Evolutionary conservation across 2,113 vertebrate genomes (phyloP).

Genomic region (Limanda limanda): DNA sequence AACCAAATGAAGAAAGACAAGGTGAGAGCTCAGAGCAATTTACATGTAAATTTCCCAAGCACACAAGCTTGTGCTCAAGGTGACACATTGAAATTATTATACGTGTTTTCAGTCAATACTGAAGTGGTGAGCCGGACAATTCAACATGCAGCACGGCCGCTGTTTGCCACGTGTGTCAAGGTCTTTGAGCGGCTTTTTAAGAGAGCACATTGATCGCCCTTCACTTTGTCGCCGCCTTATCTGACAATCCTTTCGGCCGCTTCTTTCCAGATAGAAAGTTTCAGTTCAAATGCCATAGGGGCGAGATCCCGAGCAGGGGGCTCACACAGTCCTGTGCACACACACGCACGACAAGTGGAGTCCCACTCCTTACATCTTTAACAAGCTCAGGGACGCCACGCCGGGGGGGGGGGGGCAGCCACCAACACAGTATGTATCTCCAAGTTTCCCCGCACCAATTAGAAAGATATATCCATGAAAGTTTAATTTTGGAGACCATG

Average conservation of each 20-base stretch:
- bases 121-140: conserved; percentile 5
- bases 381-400: conserved; percentile 66
- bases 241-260: conserved; percentile 6
- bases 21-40: conserved; percentile 55
- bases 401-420: conserved; percentile 35
- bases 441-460: conserved; percentile 72
- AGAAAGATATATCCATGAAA: conserved; percentile 77
- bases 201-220: conserved; percentile 39
- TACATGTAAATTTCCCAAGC: conserved; percentile 74
- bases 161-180: conserved; percentile 24
- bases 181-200: conserved; percentile 37
- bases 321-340: conserved; percentile 36
- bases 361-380: conserved; percentile 53
- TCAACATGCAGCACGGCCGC: conserved; percentile 45
- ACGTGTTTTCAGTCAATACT: conserved; percentile 54
- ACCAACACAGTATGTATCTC: conserved; percentile 40
- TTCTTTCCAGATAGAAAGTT: conserved; percentile 22
- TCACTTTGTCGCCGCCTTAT: conserved; percentile 14
- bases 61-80: conserved; percentile 58
- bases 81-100: conserved; percentile 53
- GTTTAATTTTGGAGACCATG: conserved; percentile 76
- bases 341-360: conserved; percentile 23
- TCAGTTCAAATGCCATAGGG: conserved; percentile 12
- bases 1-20: conserved; percentile 59
- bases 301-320: conserved; percentile 35